phyloP scores from a whole-genome alignment of 2,113 vertebrate species.

The Bujurquina vittata region DNA sequence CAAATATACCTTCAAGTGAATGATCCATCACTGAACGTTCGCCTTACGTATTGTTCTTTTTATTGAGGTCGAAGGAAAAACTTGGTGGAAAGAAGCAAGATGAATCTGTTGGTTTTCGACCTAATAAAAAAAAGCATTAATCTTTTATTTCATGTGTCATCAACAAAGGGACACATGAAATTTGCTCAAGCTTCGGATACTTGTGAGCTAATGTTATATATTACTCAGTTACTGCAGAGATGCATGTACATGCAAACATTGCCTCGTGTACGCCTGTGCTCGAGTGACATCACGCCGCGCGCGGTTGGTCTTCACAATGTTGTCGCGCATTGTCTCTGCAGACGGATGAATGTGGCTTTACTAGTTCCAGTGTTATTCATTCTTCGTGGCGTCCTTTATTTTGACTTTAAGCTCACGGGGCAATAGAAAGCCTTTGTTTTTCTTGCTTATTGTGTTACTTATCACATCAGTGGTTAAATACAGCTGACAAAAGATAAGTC shows the following conservation, averaged over 20 bases:
- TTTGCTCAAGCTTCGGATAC: background rate
- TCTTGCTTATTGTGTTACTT: background rate
- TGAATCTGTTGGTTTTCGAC: background rate
- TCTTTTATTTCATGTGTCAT: background rate
- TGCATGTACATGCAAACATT: background rate
- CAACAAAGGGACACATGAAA: background rate
- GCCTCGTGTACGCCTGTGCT: background rate
- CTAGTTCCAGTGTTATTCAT: background rate
- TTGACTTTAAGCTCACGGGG: background rate
- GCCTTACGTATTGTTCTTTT: conserved; percentile 18
- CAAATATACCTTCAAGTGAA: conserved; percentile 48
- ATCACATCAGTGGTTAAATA: background rate
- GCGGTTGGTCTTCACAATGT: background rate
- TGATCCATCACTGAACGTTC: conserved; percentile 33
- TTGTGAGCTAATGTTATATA: background rate
- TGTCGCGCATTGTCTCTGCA: background rate
- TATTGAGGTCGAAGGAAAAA: background rate
- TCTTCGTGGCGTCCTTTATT: background rate
- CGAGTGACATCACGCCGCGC: background rate
- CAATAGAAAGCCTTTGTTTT: background rate
- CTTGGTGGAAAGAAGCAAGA: background rate
- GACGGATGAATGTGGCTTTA: background rate
- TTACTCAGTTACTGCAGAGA: background rate
- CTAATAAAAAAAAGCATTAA: background rate
- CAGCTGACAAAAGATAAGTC: background rate